Conservation (phyloP, 1,140 invertebrate species). For the Drosophila setifemur region DNA sequence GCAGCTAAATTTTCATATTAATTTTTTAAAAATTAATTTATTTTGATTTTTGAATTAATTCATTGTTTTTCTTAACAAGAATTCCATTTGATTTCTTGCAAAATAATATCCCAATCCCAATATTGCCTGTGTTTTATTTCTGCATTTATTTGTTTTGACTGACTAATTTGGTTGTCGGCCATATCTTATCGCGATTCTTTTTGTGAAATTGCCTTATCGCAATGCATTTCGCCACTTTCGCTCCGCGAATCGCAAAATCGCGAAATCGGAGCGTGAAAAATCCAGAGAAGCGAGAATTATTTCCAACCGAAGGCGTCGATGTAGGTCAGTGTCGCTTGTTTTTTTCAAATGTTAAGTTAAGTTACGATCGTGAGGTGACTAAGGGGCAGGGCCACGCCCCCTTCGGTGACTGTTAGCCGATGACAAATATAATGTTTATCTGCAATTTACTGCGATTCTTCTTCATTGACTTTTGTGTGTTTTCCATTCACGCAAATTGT, state of each 20-base stretch:
- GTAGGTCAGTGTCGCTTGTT: slow-evolving; percentile 25
- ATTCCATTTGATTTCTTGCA: neutral
- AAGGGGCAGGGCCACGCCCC: neutral
- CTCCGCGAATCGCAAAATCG: neutral
- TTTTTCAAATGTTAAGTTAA: no score
- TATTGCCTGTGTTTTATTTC: neutral
- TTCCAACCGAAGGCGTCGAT: no score
- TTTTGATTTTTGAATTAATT: no score
- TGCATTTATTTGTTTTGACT: slow-evolving; percentile 14
- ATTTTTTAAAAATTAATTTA: no score
- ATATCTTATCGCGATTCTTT: neutral
- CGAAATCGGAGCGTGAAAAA: neutral
- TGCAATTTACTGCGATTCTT: slow-evolving; percentile 23
- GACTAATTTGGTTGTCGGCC: slow-evolving; percentile 3
- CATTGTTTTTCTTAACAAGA: no score
- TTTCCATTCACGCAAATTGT: slow-evolving; percentile 25
- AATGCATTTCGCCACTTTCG: slow-evolving; percentile 9
- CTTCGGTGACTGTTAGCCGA: neutral
- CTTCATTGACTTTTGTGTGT: neutral
- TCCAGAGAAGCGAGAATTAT: neutral
- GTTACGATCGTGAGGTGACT: no score
- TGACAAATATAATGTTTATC: slow-evolving; percentile 41
- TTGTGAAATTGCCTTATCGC: slow-evolving; percentile 10
- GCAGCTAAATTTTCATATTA: neutral
- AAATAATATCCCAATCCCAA: neutral